Evolutionary conservation across 2,888 invertebrate species (phyloP).

Genomic region (Coleophora flavipennella): DNA sequence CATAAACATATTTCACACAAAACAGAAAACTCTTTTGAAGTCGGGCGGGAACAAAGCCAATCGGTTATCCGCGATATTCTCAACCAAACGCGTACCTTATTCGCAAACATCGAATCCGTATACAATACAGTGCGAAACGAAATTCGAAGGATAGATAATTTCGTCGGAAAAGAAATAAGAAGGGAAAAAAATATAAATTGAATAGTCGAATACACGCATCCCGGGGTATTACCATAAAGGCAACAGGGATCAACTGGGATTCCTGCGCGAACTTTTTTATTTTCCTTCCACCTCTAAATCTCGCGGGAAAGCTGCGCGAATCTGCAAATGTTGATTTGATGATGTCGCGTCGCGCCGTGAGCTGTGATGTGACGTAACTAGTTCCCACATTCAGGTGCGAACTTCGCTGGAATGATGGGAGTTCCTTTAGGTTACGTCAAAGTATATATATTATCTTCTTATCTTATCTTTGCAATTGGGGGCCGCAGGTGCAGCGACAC

Average conservation of each 20-base stretch:
- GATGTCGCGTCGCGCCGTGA: conserved; percentile 34
- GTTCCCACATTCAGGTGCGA: too few relatives aligned
- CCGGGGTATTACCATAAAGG: conserved; percentile 70
- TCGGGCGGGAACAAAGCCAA: conserved; percentile 66
- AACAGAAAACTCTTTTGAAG: conserved; percentile 67
- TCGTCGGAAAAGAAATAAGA: conserved; percentile 66
- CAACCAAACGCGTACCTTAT: conserved; percentile 64
- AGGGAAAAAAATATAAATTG: conserved; percentile 71
- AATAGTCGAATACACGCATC: conserved; percentile 73
- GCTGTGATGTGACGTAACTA: not conserved
- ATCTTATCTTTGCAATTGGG: too few relatives aligned
- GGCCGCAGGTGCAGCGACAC: too few relatives aligned
- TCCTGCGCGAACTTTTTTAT: conserved; percentile 73
- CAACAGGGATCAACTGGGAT: conserved; percentile 70
- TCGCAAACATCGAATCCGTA: conserved; percentile 68
- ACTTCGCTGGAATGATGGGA: too few relatives aligned
- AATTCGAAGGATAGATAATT: conserved; percentile 72
- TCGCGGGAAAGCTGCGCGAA: conserved; percentile 69
- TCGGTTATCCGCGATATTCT: conserved; percentile 69
- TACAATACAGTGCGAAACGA: conserved; percentile 72
- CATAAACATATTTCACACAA: conserved; percentile 54
- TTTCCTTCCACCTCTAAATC: conserved; percentile 73
- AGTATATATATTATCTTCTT: too few relatives aligned
- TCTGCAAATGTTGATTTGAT: conserved; percentile 75
- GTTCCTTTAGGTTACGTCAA: too few relatives aligned